Conservation (phyloP, 1,140 invertebrate species). For the Dolichoris vasculosae region DNA sequence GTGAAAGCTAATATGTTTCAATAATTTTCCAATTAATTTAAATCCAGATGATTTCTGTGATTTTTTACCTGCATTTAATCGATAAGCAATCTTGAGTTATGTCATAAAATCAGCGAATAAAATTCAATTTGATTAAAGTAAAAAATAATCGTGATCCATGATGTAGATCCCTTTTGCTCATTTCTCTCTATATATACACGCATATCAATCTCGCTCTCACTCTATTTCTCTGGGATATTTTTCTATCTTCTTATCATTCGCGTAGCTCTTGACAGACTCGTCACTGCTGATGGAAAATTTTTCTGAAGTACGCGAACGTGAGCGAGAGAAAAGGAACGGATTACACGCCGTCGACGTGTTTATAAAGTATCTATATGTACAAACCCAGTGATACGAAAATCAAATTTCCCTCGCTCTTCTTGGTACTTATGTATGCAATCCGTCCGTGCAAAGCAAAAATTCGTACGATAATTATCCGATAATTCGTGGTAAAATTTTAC, state of each 20-base stretch:
- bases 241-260: not conserved
- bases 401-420: not conserved
- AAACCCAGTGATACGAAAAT: not conserved
- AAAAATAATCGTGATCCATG: too few relatives aligned
- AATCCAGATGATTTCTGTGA: too few relatives aligned
- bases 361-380: not conserved
- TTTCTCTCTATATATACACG: not conserved
- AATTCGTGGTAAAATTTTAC: too few relatives aligned
- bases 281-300: constrained; percentile 36
- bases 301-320: constrained; percentile 43
- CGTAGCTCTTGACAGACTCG: not conserved
- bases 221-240: not conserved
- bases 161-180: not conserved
- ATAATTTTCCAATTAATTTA: too few relatives aligned
- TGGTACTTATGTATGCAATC: not conserved
- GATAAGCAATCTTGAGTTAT: too few relatives aligned
- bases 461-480: too few relatives aligned
- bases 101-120: too few relatives aligned
- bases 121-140: too few relatives aligned
- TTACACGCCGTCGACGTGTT: not conserved
- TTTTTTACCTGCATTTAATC: too few relatives aligned
- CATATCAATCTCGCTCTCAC: constrained; percentile 4
- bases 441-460: too few relatives aligned
- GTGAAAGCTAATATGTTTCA: too few relatives aligned
- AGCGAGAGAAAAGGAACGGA: constrained; percentile 36